These are phyloP conservation scores for Catharus fuscescens DNA, from an alignment of 2,113 vertebrate genomes.

Conservation along the genomic window DNA sequence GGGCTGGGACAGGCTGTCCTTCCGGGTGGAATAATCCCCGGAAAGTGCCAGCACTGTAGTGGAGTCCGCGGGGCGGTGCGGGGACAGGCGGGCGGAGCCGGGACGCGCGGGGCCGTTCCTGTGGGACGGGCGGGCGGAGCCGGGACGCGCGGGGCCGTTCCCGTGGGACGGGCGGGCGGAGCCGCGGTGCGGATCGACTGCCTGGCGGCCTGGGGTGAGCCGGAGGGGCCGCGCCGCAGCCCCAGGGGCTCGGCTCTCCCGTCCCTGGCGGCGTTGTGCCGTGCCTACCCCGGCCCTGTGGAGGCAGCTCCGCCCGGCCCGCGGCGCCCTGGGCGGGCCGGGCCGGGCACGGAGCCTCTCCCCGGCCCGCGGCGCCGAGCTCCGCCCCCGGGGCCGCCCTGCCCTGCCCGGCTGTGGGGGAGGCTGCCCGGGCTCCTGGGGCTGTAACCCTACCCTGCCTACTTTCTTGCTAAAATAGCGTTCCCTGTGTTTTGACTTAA, in stretches of 20 bases:
- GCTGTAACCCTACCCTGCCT: not conserved
- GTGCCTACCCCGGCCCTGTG: not conserved
- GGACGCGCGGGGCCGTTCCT: too few species aligned
- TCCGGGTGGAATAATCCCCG: rapidly evolving
- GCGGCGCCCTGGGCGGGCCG: too few species aligned
- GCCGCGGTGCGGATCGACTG: constrained; percentile 93
- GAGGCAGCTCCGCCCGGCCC: not conserved
- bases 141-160: not conserved
- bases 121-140: too few species aligned
- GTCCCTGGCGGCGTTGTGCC: not conserved
- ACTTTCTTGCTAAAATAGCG: rapidly evolving
- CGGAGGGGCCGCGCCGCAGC: not conserved
- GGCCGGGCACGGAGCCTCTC: too few species aligned
- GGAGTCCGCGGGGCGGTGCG: rapidly evolving
- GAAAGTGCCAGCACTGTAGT: rapidly evolving
- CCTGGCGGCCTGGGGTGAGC: constrained; percentile 94
- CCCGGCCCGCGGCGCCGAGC: not conserved
- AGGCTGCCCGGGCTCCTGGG: rapidly evolving
- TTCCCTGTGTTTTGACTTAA: rapidly evolving
- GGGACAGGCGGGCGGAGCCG: rapidly evolving
- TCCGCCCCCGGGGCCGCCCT: not conserved
- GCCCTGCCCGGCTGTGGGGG: rapidly evolving
- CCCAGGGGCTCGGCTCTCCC: not conserved
- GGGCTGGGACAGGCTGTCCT: rapidly evolving
- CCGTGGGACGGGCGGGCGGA: not conserved